A percentile compares a stretch with the other conserved stretches of the same genome.
phyloP scores from a whole-genome alignment of 53 echinoderm and acorn worm genomes.

The Zoroaster sp. region DNA sequence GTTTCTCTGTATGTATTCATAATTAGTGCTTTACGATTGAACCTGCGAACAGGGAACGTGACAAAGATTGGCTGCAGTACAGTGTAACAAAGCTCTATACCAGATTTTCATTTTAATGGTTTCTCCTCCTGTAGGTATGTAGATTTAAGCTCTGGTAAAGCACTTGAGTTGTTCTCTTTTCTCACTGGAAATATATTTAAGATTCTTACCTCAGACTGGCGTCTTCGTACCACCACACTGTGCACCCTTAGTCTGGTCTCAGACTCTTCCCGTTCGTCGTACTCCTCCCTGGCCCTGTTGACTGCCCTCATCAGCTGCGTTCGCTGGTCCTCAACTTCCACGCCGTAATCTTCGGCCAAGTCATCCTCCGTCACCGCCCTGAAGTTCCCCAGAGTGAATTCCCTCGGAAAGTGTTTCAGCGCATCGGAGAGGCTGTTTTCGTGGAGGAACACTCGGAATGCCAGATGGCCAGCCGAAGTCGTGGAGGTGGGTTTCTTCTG shows the following conservation, averaged over 20 bases:
- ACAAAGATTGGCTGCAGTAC: no score
- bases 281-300: constrained; percentile 75
- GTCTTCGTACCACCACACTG: background rate
- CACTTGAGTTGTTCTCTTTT: no score
- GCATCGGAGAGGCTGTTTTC: constrained; percentile 66
- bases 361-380: constrained; percentile 95
- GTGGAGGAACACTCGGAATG: constrained; percentile 76
- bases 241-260: constrained; percentile 34
- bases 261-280: constrained; percentile 76
- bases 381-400: constrained; percentile 92
- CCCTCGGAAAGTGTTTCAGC: constrained; percentile 68
- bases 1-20: no score
- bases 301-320: constrained; percentile 82
- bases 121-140: no score
- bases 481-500: background rate
- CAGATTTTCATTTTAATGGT: no score
- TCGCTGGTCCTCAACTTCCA: constrained; percentile 55
- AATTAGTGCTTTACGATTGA: no score
- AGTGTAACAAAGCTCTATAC: no score
- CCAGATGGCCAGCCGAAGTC: constrained; percentile 49
- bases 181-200: background rate
- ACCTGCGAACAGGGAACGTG: no score
- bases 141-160: no score
- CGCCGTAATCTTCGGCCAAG: constrained; percentile 77
- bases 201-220: constrained; percentile 35